Evolutionary conservation across 2,113 vertebrate genomes (phyloP), one percentile per base, ranked within the genome.

Genomic region (Procavia capensis): DNA sequence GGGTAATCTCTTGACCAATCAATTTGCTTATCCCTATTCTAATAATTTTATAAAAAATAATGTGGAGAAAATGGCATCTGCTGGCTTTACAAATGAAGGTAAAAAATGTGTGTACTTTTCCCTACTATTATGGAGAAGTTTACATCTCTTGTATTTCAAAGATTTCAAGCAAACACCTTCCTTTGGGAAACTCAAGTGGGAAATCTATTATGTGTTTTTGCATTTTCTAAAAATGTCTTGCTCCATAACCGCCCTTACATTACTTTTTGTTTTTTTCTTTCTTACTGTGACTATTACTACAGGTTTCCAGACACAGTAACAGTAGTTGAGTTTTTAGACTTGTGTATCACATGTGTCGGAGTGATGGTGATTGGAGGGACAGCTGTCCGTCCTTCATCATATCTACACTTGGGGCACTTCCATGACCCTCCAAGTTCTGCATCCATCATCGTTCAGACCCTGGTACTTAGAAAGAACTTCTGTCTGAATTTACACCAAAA

Each of bases 71-170:
- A 95, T 36, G 68, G 13, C 34, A 95, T 94, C 54, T 93, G 39
- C 45, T 89, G 64, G 66, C 36, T 94, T 96, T 66, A 68, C 70
- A 72, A 31, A 91, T 96, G 95, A 10, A 31, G 50, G 70, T 70
- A 93, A 94, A 96, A 95, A 89, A 91, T 91, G 63, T 59, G 31
- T 87, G 59, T 82, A 83, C 89, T 93, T 96, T 47, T 95, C 96
- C 50, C 81, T 91, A 61, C 79, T 91, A 87, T 91, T 91, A 75
- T 61, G 63, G n/a, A 96, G 85, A 79, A 85, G 94, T 90, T 91
- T 86, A 72, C n/a, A 43, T 84, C 43, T 81, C 76, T 85, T 91
- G 0, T 68, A 80, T 70, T 92, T 96, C 59, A 70, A 72, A 72
- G 76, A 94, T 95, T 94, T 96, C n/a, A 80, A 95, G 84, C 61